phyloP scores from a whole-genome alignment of 23 tunicate genomes.

The Ciona savignyi region DNA sequence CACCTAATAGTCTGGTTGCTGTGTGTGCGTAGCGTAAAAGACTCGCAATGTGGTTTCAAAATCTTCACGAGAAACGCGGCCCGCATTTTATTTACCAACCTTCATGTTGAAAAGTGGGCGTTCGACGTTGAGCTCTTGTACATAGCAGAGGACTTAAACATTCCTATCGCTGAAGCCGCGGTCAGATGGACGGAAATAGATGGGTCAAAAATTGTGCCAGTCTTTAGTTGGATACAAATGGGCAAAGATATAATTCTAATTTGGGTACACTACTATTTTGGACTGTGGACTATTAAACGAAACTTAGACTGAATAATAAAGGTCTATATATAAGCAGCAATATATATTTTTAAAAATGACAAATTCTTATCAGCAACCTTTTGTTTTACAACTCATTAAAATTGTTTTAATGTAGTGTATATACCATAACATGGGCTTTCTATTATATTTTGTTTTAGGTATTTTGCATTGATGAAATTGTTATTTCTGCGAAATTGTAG shows the following conservation, averaged over 20 bases:
- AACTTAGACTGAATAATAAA: conserved; percentile 8
- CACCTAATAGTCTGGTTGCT: conserved; percentile 81
- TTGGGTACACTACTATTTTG: conserved; percentile 47
- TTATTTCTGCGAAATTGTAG: no score
- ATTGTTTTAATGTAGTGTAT: no score
- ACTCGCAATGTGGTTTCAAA: conserved; percentile 93
- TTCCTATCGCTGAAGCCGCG: conserved; percentile 83
- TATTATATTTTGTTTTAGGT: no score
- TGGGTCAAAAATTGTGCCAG: conserved; percentile 90
- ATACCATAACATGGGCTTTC: no score
- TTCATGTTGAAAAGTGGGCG: conserved; percentile 95
- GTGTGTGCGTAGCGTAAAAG: conserved; percentile 72
- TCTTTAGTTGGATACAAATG: conserved; percentile 91
- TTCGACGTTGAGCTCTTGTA: conserved; percentile 87
- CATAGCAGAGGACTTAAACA: conserved; percentile 62
- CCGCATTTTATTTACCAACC: conserved; percentile 28
- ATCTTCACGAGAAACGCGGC: conserved; percentile 74
- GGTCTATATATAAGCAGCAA: no score
- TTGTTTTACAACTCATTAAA: no score
- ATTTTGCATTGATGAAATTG: no score
- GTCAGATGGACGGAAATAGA: conserved; percentile 87
- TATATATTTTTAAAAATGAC: no score
- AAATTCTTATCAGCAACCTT: no score
- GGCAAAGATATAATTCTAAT: conserved; percentile 77
- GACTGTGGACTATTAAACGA: conserved; percentile 61